A percentile compares a stretch with the other conserved stretches of the same genome.
Evolutionary conservation across 2,113 vertebrate species (phyloP).

Genomic region (Pollachius pollachius): DNA sequence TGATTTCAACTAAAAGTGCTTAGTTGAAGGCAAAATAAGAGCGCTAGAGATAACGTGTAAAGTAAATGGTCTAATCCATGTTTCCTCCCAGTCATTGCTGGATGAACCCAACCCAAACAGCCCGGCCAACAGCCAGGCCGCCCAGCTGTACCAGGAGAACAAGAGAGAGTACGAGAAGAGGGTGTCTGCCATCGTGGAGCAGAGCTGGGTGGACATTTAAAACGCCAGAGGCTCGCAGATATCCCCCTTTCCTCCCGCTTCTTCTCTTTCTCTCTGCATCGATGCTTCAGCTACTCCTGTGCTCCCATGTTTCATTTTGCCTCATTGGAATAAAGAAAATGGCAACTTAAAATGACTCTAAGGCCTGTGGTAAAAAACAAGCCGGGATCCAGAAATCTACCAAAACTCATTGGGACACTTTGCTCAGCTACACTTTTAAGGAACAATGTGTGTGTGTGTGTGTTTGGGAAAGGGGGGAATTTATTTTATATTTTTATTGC

Average conservation of each 20-base stretch:
- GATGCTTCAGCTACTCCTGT: constrained; percentile 34
- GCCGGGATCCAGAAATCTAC: constrained; percentile 31
- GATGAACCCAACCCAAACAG: constrained; percentile 99
- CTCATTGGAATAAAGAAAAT: constrained; percentile 52
- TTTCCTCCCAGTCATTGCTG: constrained; percentile 83
- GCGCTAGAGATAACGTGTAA: no score
- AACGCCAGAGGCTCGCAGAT: constrained; percentile 41
- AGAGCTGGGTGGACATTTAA: constrained; percentile 97
- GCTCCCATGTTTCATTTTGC: constrained; percentile 62
- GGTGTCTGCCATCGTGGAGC: constrained; percentile 97
- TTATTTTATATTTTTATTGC: constrained; percentile 87
- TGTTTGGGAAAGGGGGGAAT: constrained; percentile 23
- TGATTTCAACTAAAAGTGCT: no score
- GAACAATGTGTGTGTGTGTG: constrained; percentile 28
- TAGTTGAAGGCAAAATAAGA: no score
- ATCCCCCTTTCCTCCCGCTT: not conserved
- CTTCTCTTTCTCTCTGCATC: constrained; percentile 1
- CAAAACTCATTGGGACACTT: constrained; percentile 47
- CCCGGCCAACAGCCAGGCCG: constrained; percentile 97
- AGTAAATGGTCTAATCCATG: no score
- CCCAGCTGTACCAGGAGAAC: constrained; percentile 98
- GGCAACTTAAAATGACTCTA: constrained; percentile 70
- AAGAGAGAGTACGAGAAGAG: constrained; percentile 98
- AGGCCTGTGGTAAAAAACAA: constrained; percentile 79
- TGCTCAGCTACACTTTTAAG: constrained; percentile 58